Conservation (phyloP, 2,113 vertebrate genomes). For the Agapornis roseicollis region DNA sequence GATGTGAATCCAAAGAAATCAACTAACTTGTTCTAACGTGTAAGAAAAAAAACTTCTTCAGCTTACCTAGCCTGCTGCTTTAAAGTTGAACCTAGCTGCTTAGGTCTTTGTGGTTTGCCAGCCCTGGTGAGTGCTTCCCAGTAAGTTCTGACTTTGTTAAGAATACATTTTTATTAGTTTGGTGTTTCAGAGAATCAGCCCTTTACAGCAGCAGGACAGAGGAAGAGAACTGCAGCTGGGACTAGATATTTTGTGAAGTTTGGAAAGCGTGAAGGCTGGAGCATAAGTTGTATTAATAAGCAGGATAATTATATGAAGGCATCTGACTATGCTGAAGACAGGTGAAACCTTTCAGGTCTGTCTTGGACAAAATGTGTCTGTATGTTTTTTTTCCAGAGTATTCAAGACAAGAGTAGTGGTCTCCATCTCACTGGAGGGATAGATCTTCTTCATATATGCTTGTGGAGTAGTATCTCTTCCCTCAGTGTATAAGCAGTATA, state of each 20-base stretch:
- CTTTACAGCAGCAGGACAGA: background rate
- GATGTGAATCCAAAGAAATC: background rate
- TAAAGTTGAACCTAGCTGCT: background rate
- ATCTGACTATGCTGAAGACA: background rate
- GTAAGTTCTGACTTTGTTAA: background rate
- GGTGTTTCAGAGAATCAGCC: background rate
- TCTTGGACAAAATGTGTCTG: background rate
- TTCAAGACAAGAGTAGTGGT: background rate
- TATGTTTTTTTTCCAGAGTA: background rate
- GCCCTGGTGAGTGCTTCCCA: background rate
- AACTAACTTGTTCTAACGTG: background rate
- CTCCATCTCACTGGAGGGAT: background rate
- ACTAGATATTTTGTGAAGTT: background rate
- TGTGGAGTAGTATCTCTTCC: background rate
- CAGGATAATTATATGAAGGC: background rate
- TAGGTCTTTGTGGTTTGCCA: background rate
- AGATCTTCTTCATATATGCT: background rate
- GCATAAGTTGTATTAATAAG: background rate
- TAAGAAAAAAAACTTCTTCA: background rate
- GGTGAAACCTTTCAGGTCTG: background rate
- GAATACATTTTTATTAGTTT: background rate
- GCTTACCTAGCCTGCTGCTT: background rate
- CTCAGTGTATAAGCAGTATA: background rate
- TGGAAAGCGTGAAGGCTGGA: background rate
- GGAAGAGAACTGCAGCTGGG: background rate